phyloP scores from a whole-genome alignment of 2,888 invertebrate species.

The Oxystoma pomonae region DNA sequence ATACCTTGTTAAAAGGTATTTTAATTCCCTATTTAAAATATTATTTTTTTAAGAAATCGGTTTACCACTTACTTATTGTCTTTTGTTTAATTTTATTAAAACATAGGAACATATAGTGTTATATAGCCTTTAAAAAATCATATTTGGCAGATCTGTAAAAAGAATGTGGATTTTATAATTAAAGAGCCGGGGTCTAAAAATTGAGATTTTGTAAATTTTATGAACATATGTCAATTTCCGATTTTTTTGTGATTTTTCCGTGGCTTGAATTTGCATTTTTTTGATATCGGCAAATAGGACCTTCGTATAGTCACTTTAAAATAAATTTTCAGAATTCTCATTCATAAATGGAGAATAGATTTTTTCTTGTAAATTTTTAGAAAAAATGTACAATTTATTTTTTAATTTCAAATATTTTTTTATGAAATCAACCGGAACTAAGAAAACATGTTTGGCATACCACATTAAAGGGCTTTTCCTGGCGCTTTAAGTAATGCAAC shows the following conservation, averaged over 20 bases:
- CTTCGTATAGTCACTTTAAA: no score
- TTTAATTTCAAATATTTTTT: neutral
- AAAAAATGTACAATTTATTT: neutral
- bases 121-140: neutral
- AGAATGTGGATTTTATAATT: neutral
- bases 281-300: no score
- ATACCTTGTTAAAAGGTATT: no score
- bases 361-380: neutral
- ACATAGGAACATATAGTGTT: neutral
- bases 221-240: no score
- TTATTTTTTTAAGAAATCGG: no score
- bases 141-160: neutral
- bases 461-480: neutral
- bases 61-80: neutral
- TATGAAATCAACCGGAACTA: neutral
- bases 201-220: neutral
- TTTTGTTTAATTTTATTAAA: neutral
- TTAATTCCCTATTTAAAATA: no score
- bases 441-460: neutral
- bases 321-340: no score
- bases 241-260: no score
- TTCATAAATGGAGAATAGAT: neutral
- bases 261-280: no score
- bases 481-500: neutral
- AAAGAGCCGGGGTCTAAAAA: neutral